Evolutionary conservation across 2,888 invertebrate genomes (phyloP).

Genomic region (Heliconius sara): DNA sequence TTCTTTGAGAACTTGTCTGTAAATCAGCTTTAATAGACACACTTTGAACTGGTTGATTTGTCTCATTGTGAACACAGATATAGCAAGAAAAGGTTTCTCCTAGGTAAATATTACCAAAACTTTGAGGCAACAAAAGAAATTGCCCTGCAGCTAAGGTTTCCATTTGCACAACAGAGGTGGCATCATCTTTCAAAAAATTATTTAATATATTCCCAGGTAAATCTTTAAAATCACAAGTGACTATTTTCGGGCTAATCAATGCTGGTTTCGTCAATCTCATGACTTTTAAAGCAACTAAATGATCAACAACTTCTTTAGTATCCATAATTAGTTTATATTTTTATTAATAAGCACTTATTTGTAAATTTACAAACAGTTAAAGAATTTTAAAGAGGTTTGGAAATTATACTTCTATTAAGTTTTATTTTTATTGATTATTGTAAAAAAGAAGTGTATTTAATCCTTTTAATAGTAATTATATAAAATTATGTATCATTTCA

Average conservation of each 20-base stretch:
- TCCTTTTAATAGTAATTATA: background rate
- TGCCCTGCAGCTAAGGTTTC: conserved; percentile 94
- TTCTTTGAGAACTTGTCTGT: conserved; percentile 95
- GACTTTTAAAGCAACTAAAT: conserved; percentile 88
- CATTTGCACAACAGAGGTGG: conserved; percentile 91
- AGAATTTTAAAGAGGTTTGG: background rate
- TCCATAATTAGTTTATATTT: conserved; percentile 72
- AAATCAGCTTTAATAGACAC: conserved; percentile 95
- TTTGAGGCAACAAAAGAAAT: conserved; percentile 96
- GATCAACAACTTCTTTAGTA: conserved; percentile 84
- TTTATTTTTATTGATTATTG: too few species aligned
- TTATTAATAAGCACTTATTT: background rate
- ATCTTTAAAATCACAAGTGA: conserved; percentile 93
- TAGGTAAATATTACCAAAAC: conserved; percentile 98
- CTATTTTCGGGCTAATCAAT: conserved; percentile 90
- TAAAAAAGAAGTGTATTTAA: too few species aligned
- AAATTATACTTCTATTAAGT: too few species aligned
- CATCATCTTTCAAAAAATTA: conserved; percentile 91
- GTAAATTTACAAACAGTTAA: background rate
- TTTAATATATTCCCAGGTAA: conserved; percentile 92
- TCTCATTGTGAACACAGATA: conserved; percentile 98
- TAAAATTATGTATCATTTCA: background rate
- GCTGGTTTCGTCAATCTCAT: conserved; percentile 98
- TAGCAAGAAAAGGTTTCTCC: conserved; percentile 99
- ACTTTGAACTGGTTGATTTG: conserved; percentile 91